These are phyloP conservation scores for Numenius phaeopus DNA, from an alignment of 2,797 vertebrate species.

Conservation along the genomic window DNA sequence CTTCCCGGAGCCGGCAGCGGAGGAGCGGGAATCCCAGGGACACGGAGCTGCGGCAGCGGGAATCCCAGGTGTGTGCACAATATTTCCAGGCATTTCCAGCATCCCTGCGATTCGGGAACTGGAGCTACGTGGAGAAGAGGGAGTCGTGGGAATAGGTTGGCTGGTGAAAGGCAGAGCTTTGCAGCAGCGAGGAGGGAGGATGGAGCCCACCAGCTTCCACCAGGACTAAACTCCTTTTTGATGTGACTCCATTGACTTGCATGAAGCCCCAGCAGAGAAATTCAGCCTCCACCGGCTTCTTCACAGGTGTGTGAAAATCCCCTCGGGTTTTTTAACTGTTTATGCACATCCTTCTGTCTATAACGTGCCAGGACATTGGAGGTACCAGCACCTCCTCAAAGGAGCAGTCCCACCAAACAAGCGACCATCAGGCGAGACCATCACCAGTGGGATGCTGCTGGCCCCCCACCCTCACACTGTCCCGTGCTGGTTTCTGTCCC, in stretches of 20 bases:
- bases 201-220: not conserved
- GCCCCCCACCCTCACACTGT: too few species aligned
- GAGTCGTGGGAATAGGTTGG: not conserved
- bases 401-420: not conserved
- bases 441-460: rapidly evolving
- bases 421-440: not conserved
- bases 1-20: not conserved
- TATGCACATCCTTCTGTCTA: too few species aligned
- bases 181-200: not conserved
- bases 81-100: not conserved
- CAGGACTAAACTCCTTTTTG: too few species aligned
- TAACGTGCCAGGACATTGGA: rapidly evolving
- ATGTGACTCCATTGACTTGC: not conserved
- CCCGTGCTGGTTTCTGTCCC: not conserved
- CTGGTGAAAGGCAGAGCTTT: not conserved
- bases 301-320: too few species aligned
- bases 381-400: not conserved
- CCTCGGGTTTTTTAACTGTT: not conserved
- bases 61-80: rapidly evolving
- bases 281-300: not conserved
- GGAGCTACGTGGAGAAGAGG: too few species aligned
- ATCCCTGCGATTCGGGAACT: rapidly evolving
- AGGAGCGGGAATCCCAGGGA: not conserved
- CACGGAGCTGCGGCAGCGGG: not conserved
- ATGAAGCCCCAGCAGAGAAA: not conserved